Conservation (phyloP, 2,888 invertebrate genomes). For the Aspidiotus destructor region DNA sequence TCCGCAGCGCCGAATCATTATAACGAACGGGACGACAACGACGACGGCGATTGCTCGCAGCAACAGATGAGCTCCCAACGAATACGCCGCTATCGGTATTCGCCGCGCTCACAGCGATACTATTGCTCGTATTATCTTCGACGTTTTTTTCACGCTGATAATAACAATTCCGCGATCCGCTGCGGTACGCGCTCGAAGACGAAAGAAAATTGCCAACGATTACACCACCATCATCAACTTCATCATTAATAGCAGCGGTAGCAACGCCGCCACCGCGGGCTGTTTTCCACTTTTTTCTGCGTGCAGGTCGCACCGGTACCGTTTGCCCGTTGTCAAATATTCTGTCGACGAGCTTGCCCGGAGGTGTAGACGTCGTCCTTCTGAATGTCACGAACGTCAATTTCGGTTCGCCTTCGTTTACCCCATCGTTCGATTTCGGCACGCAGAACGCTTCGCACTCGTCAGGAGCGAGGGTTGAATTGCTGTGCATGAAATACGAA, state of each 20-base stretch:
- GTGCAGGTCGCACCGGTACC: slow-evolving; percentile 16
- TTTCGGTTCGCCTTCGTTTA: not conserved
- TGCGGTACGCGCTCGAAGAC: slow-evolving; percentile 8
- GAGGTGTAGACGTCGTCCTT: not conserved
- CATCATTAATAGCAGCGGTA: not conserved
- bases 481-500: too few species aligned
- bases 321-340: slow-evolving; percentile 22
- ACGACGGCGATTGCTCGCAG: not conserved
- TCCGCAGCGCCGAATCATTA: slow-evolving; percentile 9
- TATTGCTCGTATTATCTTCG: slow-evolving; percentile 11
- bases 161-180: too few species aligned
- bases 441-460: too few species aligned
- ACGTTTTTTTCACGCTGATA: not conserved
- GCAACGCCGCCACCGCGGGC: slow-evolving; percentile 3
- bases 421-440: too few species aligned
- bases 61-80: too few species aligned
- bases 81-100: too few species aligned
- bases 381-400: slow-evolving; percentile 18
- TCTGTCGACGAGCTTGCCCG: slow-evolving; percentile 3
- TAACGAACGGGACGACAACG: not conserved
- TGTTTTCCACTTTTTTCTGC: not conserved
- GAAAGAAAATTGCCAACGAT: slow-evolving; percentile 35
- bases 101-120: not conserved
- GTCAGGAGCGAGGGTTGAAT: too few species aligned
- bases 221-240: slow-evolving; percentile 4